A percentile compares a stretch with the other conserved stretches of the same genome.
These are phyloP conservation scores for Caenorhabditis drosophilae DNA, from an alignment of 2,888 invertebrate species.

Conservation along the genomic window DNA sequence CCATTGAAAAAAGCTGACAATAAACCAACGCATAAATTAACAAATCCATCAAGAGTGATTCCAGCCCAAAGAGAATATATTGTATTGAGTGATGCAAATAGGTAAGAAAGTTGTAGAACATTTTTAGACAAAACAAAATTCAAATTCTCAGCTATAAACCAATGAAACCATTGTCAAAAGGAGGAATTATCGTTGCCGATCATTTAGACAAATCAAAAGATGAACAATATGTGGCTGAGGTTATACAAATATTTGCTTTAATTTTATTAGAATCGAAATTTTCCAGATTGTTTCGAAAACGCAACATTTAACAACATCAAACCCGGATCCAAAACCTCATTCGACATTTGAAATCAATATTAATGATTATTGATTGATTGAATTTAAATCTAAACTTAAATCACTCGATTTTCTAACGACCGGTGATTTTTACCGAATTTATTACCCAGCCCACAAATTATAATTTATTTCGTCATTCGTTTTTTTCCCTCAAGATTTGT, in stretches of 20 bases:
- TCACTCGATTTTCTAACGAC: not conserved
- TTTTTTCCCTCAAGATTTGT: no score
- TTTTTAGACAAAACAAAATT: not conserved
- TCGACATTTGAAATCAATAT: conserved; percentile 30
- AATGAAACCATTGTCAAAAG: conserved; percentile 20
- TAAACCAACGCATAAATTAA: conserved; percentile 11
- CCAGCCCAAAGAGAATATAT: conserved; percentile 19
- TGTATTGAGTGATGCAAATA: conserved; percentile 4
- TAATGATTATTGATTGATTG: conserved; percentile 1
- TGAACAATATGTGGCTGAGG: conserved; percentile 25
- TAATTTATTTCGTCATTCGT: not conserved
- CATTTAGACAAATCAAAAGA: conserved; percentile 9
- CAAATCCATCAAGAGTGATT: conserved; percentile 29
- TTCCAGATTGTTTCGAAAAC: conserved; percentile 15
- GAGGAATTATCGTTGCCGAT: conserved; percentile 31
- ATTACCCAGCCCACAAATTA: not conserved
- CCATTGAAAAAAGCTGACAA: not conserved
- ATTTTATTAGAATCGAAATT: no score
- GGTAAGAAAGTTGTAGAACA: not conserved
- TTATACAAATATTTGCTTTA: not conserved
- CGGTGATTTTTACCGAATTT: not conserved
- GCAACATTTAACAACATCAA: conserved; percentile 3
- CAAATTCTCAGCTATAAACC: conserved; percentile 5
- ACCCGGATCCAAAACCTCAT: conserved; percentile 15
- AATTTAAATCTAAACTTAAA: no score